Evolutionary conservation across 2,888 invertebrate species (phyloP).

Genomic region (Pachymerium ferrugineum): DNA sequence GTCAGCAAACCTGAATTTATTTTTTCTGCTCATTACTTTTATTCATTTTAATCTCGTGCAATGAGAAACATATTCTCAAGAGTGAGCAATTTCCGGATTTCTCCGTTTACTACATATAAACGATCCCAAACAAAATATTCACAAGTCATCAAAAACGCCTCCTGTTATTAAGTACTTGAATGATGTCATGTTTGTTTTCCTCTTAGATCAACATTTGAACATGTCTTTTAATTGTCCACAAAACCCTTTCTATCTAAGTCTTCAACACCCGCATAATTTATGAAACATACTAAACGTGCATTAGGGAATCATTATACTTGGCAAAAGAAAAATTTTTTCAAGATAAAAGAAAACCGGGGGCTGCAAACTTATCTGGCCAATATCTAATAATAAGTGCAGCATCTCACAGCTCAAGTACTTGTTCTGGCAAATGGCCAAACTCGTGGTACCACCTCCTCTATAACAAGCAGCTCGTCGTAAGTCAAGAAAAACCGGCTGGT

Average conservation of each 20-base stretch:
- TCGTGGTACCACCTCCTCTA: background rate
- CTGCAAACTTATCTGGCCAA: background rate
- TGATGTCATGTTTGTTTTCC: background rate
- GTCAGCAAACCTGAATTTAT: background rate
- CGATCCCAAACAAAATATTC: background rate
- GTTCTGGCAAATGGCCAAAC: background rate
- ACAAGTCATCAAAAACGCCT: too few relatives aligned
- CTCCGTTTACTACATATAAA: background rate
- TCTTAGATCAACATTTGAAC: background rate
- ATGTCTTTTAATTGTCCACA: background rate
- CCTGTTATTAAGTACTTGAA: too few relatives aligned
- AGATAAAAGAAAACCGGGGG: background rate
- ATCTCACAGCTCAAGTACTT: constrained; percentile 8
- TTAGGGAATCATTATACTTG: background rate
- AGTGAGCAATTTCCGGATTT: background rate
- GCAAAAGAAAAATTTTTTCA: background rate
- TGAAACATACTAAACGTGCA: background rate
- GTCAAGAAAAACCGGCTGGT: constrained; percentile 4
- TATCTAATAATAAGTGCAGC: constrained; percentile 13
- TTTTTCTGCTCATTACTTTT: background rate
- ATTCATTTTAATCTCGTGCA: background rate
- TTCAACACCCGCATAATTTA: background rate
- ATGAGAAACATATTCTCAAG: background rate
- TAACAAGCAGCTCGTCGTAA: background rate
- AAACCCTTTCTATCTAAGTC: background rate